Evolutionary conservation across 2,888 invertebrate genomes (phyloP).

Genomic region (Catocala nupta): DNA sequence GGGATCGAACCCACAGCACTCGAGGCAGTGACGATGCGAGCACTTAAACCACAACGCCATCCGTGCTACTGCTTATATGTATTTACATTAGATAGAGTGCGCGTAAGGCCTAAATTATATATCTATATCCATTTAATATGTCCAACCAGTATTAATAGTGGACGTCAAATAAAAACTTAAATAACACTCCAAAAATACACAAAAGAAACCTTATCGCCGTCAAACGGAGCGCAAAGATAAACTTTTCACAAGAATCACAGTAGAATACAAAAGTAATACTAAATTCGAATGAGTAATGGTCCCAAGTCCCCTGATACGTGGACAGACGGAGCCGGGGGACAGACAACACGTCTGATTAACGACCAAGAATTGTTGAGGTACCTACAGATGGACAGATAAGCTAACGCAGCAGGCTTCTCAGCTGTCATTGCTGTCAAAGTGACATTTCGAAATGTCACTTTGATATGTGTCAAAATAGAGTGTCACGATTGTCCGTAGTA

Average conservation of each 20-base stretch:
- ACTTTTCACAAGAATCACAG: constrained; percentile 13
- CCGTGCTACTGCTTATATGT: too few relatives aligned
- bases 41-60: too few relatives aligned
- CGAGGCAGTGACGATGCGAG: too few relatives aligned
- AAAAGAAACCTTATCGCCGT: neutral
- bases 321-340: constrained; percentile 48
- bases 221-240: constrained; percentile 33
- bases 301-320: constrained; percentile 35
- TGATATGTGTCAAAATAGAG: constrained; percentile 30
- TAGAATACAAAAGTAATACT: constrained; percentile 24
- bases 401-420: constrained; percentile 37
- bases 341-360: constrained; percentile 68
- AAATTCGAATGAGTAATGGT: constrained; percentile 55
- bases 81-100: too few relatives aligned
- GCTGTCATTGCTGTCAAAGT: constrained; percentile 39
- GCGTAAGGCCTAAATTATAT: too few relatives aligned
- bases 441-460: constrained; percentile 48
- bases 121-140: too few relatives aligned
- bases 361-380: constrained; percentile 44
- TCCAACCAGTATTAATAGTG: too few relatives aligned
- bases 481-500: constrained; percentile 20
- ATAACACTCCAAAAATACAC: neutral
- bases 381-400: constrained; percentile 49
- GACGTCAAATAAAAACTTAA: neutral
- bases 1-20: too few relatives aligned